These are phyloP conservation scores for Deilephila porcellus DNA, from an alignment of 2,888 invertebrate species.

Conservation along the genomic window DNA sequence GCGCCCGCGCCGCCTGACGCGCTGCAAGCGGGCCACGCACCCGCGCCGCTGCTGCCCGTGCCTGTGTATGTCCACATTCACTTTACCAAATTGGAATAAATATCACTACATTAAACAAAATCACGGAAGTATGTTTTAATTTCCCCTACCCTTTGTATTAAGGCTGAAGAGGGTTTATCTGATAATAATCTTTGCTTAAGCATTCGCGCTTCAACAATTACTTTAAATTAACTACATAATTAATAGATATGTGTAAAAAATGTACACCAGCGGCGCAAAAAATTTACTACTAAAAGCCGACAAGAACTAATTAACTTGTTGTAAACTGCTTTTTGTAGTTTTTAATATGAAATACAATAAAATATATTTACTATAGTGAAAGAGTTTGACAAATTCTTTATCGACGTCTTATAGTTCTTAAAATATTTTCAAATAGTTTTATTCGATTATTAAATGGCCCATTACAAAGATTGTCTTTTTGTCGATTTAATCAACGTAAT, in stretches of 20 bases:
- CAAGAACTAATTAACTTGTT: too few relatives aligned
- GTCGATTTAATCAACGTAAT: background rate
- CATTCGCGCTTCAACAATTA: too few relatives aligned
- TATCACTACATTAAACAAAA: slow-evolving; percentile 7
- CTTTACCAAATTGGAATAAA: background rate
- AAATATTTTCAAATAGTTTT: background rate
- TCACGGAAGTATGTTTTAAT: slow-evolving; percentile 2
- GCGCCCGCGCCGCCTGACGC: slow-evolving; percentile 69
- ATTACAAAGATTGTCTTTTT: background rate
- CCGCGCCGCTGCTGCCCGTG: slow-evolving; percentile 49
- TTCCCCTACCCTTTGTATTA: background rate
- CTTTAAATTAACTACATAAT: too few relatives aligned
- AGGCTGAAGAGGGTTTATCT: background rate
- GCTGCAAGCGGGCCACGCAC: slow-evolving; percentile 47
- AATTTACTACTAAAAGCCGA: too few relatives aligned
- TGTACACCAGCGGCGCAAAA: too few relatives aligned
- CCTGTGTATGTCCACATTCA: slow-evolving; percentile 35
- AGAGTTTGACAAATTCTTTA: too few relatives aligned
- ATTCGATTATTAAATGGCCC: background rate
- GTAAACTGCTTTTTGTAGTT: too few relatives aligned
- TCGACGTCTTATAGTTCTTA: background rate
- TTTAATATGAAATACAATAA: too few relatives aligned
- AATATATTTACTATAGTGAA: too few relatives aligned
- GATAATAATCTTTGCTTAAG: background rate
- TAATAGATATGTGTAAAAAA: too few relatives aligned